Evolutionary conservation across 2,888 invertebrate species (phyloP), one percentile per base, ranked within the genome.

Genomic region (Boloria selene): DNA sequence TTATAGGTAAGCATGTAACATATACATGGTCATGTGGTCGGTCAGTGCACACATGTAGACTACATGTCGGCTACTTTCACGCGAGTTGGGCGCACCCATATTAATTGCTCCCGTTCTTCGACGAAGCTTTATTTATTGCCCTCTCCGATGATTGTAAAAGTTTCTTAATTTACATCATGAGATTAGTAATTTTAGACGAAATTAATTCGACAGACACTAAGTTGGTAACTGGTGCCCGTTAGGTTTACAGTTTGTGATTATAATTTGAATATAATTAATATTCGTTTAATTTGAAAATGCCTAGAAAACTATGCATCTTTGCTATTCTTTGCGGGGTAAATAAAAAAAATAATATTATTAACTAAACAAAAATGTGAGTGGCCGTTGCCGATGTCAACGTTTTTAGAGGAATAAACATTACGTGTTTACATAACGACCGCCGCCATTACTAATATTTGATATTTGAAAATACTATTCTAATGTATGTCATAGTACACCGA

Each of bases 61-160:
- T 80, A 72, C 75, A 61, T 75, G 84, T 81, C 83, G 80, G 85
- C 86, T 83, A 90, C 91, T 91, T 91, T 91, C 90, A 87, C 90
- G 87, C 84, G 80, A 81, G 85, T 74, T 53, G 64, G 90, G 81
- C 91, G 87, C 91, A 86, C 90, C 91, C 88, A 90, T 88, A 87
- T 90, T 91, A 90, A 92, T 91, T 90, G 92, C 90, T 91, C 91
- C 87, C 89, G 90, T 91, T 91, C 90, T 87, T 88, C 86, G 87
- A 73, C 83, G 87, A 90, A 90, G 89, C 87, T 86, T 91, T 90
- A 92, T 92, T 92, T 91, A 91, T 92, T 87, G 84, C 88, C 85
- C 82, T 82, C 81, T 77, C 84, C 81, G 84, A 85, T 86, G 89
- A 90, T 90, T 89, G 90, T 90, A 88, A 88, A 90, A 90, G 26